These are phyloP conservation scores for Todus mexicanus DNA, from an alignment of 2,797 vertebrate genomes.

Conservation along the genomic window DNA sequence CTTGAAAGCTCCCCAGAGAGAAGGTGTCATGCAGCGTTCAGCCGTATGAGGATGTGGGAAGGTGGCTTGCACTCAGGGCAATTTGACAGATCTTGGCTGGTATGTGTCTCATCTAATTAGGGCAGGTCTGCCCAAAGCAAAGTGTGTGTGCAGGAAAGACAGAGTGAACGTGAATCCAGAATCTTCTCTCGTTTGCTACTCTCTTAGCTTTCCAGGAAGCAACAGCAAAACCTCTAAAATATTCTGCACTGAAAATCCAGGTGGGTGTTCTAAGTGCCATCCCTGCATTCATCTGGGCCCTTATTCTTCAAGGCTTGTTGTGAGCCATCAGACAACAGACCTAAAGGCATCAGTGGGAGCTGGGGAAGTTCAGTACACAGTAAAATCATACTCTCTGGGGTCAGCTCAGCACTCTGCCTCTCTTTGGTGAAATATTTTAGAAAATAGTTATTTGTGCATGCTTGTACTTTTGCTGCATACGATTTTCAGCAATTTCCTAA, in stretches of 20 bases:
- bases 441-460: neutral
- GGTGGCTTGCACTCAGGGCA: accelerated
- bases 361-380: neutral
- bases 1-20: neutral
- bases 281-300: neutral
- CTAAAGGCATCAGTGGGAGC: neutral
- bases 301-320: neutral
- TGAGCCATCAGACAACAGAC: neutral
- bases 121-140: neutral
- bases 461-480: neutral
- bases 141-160: neutral
- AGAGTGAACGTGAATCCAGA: neutral
- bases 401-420: neutral
- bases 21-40: neutral
- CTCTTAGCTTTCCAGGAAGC: neutral
- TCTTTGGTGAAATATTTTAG: neutral
- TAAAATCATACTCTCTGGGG: neutral
- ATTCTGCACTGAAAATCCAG: neutral
- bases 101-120: neutral
- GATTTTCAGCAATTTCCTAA: neutral
- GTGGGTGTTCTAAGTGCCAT: neutral
- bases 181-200: neutral
- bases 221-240: neutral
- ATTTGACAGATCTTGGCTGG: neutral
- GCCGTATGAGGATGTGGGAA: neutral